Evolutionary conservation across 1,140 invertebrate species (phyloP), one percentile per base, ranked within the genome.

Genomic region (Ceratina calcarata): DNA sequence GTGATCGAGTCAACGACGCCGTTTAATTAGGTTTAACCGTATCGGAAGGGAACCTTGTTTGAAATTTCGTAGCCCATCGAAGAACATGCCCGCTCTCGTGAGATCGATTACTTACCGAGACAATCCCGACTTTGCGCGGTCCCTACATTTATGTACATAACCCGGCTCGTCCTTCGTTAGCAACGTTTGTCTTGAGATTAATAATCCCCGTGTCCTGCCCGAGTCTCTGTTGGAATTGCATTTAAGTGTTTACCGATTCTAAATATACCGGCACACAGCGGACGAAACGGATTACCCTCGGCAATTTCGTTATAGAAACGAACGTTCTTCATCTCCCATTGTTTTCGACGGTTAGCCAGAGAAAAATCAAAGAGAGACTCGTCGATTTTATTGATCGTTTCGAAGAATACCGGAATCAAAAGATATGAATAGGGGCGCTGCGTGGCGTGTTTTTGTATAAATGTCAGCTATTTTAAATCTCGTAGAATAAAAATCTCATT

Each of bases 181-280:
- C 64, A 68, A 24, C 61, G 76, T 82, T 82, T 82, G 76, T 61
- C 37, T 16, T 66, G 53, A 72, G 76, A 82, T 82, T 79, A 82
- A 82, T 82, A 82, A 73, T 72, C 55, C 76, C 15, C 20, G 51
- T 18, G 22, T 66, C 37, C 68, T 51, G 1, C 16, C 7, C 22
- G 49, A 66, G 64, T 78, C 65, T 64, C 53, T 68, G 67, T 62
- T 64, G 66, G 37, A 69, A 45, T 62, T 77, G 66, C 57, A 64
- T 81, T 81, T 70, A 77, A 77, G 69, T 69, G 79, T 77, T 81
- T 81, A 65, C 73, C 37, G 49, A 57, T 49, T 60, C 45, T 71
- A 78, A 78, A 71, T 55, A 64, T 20, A 51, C 37, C 55, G 75
- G 70, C 70, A 61, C 8, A 18, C n/a, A 27, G 3, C 10, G 53